Evolutionary conservation across 2,888 invertebrate genomes (phyloP).

Genomic region (Bellardia pandia): DNA sequence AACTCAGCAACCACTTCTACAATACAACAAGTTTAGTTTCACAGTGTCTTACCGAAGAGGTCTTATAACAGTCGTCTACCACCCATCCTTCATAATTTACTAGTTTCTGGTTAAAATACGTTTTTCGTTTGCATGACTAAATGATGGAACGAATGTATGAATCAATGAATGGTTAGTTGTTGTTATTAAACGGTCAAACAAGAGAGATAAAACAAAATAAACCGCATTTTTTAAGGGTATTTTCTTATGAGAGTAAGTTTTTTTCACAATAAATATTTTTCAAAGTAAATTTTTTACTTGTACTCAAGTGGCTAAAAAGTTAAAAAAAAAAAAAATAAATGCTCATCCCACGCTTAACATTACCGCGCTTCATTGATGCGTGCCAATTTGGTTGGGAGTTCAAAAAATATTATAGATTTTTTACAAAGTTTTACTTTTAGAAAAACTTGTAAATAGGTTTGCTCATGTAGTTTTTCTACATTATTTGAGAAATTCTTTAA

Average conservation of each 20-base stretch:
- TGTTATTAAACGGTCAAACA: conserved; percentile 13
- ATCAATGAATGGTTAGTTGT: conserved; percentile 50
- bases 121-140: conserved; percentile 16
- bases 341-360: conserved; percentile 61
- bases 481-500: conserved; percentile 8
- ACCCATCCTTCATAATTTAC: neutral
- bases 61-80: neutral
- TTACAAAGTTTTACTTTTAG: conserved; percentile 1
- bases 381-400: conserved; percentile 53
- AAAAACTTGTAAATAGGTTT: conserved; percentile 4
- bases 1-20: too few species aligned
- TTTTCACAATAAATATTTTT: neutral
- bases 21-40: too few species aligned
- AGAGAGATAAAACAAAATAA: conserved; percentile 56
- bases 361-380: conserved; percentile 69
- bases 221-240: conserved; percentile 47
- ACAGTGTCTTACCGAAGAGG: neutral
- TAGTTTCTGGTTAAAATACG: conserved; percentile 7
- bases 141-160: conserved; percentile 49
- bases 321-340: neutral
- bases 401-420: conserved; percentile 6
- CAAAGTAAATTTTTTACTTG: conserved; percentile 44
- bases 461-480: neutral
- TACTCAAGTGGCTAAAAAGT: conserved; percentile 43
- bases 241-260: neutral